Percentiles rank a stretch among this genome's conserved stretches.
These are phyloP conservation scores for Ifrita kowaldi DNA, from an alignment of 2,113 vertebrate species.

Conservation along the genomic window DNA sequence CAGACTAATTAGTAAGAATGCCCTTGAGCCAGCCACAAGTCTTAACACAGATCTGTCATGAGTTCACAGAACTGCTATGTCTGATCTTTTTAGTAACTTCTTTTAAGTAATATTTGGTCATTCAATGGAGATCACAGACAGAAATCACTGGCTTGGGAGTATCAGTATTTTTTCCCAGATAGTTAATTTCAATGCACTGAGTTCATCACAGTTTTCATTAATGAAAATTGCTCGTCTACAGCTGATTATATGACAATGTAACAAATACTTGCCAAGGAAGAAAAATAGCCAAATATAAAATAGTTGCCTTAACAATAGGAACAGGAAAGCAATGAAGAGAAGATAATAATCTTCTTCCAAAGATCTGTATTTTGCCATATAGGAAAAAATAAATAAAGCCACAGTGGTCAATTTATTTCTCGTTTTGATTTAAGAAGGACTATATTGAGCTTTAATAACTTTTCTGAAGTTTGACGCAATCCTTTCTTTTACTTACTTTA, in stretches of 20 bases:
- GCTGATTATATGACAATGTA: background rate
- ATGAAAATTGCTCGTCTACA: background rate
- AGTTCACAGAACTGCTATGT: background rate
- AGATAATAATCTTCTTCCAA: background rate
- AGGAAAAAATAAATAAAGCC: background rate
- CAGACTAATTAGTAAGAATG: conserved; percentile 27
- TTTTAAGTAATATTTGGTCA: background rate
- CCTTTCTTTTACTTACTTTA: background rate
- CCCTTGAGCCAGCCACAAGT: background rate
- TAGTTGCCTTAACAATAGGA: background rate
- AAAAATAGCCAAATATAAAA: background rate
- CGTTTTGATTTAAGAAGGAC: background rate
- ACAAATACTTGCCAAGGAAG: background rate
- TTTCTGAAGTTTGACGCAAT: background rate
- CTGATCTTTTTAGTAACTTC: background rate
- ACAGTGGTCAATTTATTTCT: background rate
- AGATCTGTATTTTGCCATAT: background rate
- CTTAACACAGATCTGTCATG: background rate
- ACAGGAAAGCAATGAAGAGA: background rate
- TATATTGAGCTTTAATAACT: background rate
- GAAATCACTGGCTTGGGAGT: background rate
- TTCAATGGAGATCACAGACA: background rate
- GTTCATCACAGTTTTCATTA: background rate
- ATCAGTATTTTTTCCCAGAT: background rate
- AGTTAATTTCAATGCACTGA: background rate